Conservation (phyloP, 2,797 vertebrate species). For the Bucorvus abyssinicus region DNA sequence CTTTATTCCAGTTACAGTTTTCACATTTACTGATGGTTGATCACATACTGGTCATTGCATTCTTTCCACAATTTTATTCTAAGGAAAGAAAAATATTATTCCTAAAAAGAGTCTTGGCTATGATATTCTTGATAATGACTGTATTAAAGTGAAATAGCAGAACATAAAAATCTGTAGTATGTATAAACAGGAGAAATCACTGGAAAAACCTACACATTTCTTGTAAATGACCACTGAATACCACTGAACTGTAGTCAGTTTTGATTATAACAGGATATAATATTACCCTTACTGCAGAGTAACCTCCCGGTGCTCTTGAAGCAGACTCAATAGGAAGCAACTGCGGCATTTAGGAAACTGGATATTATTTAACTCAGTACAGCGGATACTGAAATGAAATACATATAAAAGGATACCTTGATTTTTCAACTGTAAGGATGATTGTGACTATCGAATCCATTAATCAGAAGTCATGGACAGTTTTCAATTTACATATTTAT, state of each 20-base stretch:
- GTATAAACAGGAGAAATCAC: background rate
- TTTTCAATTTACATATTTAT: background rate
- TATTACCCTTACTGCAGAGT: background rate
- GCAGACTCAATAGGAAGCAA: conserved; percentile 1
- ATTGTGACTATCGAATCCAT: background rate
- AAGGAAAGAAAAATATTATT: background rate
- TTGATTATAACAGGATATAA: background rate
- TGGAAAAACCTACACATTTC: background rate
- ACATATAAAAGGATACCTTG: background rate
- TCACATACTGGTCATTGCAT: background rate
- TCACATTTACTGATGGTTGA: background rate
- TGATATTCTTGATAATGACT: background rate
- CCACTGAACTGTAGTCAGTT: background rate
- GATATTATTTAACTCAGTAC: conserved; percentile 18
- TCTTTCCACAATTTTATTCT: background rate
- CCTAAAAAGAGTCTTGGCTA: background rate
- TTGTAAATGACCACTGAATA: conserved; percentile 14
- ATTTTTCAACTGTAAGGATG: background rate
- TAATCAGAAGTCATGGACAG: background rate
- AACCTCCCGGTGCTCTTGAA: conserved; percentile 6
- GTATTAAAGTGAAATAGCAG: background rate
- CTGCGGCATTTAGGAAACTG: conserved; percentile 3
- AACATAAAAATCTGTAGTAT: background rate
- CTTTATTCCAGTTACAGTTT: background rate
- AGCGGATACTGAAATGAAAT: background rate